Percentiles rank a stretch among this genome's conserved stretches.
Conservation (phyloP, 1,140 invertebrate genomes). For the Drosophila nigrodunni region DNA sequence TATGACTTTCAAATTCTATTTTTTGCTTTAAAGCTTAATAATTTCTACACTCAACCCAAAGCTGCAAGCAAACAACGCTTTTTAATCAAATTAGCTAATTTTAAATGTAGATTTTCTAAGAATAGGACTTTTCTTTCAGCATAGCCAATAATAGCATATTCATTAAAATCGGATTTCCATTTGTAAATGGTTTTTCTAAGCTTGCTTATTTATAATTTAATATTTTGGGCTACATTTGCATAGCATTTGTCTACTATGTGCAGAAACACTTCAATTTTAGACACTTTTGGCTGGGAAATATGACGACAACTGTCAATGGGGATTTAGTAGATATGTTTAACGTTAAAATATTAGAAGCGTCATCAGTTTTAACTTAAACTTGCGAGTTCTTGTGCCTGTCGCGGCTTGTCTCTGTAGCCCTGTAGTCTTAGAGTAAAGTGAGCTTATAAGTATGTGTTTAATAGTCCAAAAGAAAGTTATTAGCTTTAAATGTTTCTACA, state of each 20-base stretch:
- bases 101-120: background rate
- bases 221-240: conserved; percentile 3
- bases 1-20: too few relatives aligned
- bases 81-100: background rate
- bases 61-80: too few relatives aligned
- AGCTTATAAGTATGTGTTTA: too few relatives aligned
- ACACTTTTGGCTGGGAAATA: conserved; percentile 55
- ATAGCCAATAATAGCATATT: background rate
- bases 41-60: too few relatives aligned
- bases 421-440: too few relatives aligned
- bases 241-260: conserved; percentile 36
- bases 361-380: conserved; percentile 12
- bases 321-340: conserved; percentile 66
- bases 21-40: too few relatives aligned
- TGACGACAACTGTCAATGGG: conserved; percentile 63
- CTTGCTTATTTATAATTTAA: background rate
- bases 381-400: background rate
- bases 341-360: conserved; percentile 60
- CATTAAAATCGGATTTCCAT: background rate
- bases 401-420: conserved; percentile 18
- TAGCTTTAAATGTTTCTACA: too few relatives aligned
- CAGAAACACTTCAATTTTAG: conserved; percentile 32
- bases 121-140: background rate
- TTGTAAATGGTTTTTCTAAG: background rate
- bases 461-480: too few relatives aligned